Evolutionary conservation across 1,140 invertebrate genomes (phyloP), one percentile per base, ranked within the genome.

Genomic region (Zaprionus capensis): DNA sequence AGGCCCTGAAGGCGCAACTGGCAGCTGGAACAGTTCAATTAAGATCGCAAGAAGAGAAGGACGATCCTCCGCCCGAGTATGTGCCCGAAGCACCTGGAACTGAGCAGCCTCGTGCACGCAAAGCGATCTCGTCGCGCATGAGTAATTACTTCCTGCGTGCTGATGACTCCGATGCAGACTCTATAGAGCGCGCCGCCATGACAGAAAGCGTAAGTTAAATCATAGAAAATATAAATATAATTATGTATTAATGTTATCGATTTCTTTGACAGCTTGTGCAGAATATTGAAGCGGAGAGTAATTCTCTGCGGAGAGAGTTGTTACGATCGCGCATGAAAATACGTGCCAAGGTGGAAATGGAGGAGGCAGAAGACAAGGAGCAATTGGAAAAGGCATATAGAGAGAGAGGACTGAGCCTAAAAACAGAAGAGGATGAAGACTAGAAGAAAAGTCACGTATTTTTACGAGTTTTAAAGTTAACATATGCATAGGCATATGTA

Each of bases 261-360:
- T 15, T 46, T 57, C 34, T 0, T 12, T 22, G 24, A 2, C 41
- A 92, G 91, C 62, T 92, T 0, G 49, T 87, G 0, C 38, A 92
- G 75, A 91, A 75, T 24, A 79, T 85, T 0, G 87, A 92, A 38
- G 51, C 75, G 2, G 85, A 92, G 28, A 91, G 87, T 17, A 79
- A 84, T 78, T 57, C 49, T 9, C 61, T 92, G 9, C 68, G 91
- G 24, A 77, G 91, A 2, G 91, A 92, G 53, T 76, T 92, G 1
- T 62, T 92, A 9, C 71, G 85, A 14, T 92, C 80, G 2, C 91
- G 91, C 38, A 73, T 70, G n/a, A 79, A 73, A 26, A 57, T 78
- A 6, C 78, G 82, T 1, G 59, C 31, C 15, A 86, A 82, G 41
- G 34, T 84, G 65, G 81, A 81, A 3, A 79, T 72, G 26, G 74